A percentile compares a stretch with the other conserved stretches of the same genome.
These are phyloP conservation scores for Lapara coniferarum DNA, from an alignment of 2,888 invertebrate species.

Conservation along the genomic window DNA sequence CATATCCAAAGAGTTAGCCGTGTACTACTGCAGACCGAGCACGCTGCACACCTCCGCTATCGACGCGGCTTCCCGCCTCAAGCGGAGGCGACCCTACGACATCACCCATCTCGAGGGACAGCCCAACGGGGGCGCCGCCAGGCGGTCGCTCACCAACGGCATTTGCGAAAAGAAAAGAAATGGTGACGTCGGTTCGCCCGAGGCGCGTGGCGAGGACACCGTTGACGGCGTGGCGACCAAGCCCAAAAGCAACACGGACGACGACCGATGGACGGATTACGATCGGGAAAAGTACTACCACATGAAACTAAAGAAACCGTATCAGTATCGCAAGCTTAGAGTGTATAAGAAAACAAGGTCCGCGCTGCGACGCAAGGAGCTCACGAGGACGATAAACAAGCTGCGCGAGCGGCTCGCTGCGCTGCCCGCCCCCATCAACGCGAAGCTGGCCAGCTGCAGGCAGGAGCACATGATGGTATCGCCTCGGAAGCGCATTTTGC, in stretches of 20 bases:
- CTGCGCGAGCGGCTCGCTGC: constrained; percentile 70
- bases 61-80: constrained; percentile 74
- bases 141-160: constrained; percentile 56
- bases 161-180: constrained; percentile 60
- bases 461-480: constrained; percentile 87
- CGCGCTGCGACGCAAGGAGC: constrained; percentile 62
- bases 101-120: constrained; percentile 50
- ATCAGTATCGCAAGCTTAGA: constrained; percentile 79
- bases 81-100: constrained; percentile 88
- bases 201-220: constrained; percentile 56
- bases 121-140: constrained; percentile 50
- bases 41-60: constrained; percentile 72
- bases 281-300: constrained; percentile 76
- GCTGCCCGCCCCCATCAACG: constrained; percentile 70
- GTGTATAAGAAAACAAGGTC: constrained; percentile 76
- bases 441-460: constrained; percentile 72
- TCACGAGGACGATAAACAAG: constrained; percentile 63
- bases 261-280: constrained; percentile 65
- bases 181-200: constrained; percentile 59
- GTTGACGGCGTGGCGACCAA: constrained; percentile 57
- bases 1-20: constrained; percentile 88
- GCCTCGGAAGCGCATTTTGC: constrained; percentile 91
- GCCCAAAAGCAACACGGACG: constrained; percentile 50
- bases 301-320: constrained; percentile 81
- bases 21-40: constrained; percentile 86